A percentile compares a stretch with the other conserved stretches of the same genome.
Evolutionary conservation across 2,113 vertebrate genomes (phyloP).

Genomic region (Dromiciops gliroides): DNA sequence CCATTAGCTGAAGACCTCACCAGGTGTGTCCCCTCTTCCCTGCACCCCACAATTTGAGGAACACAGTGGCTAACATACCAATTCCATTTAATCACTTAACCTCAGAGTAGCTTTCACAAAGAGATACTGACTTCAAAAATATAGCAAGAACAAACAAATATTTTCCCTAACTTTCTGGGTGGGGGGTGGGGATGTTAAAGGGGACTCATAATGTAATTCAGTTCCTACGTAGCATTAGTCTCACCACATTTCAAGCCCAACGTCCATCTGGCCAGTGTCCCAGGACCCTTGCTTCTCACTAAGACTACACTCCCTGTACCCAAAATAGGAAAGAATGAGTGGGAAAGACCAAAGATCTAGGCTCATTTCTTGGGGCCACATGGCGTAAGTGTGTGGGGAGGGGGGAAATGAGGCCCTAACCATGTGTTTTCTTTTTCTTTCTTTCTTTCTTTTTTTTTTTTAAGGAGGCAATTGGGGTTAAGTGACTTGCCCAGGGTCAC

Average conservation of each 20-base stretch:
- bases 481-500: too few species aligned
- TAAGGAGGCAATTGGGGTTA: too few species aligned
- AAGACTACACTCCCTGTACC: not conserved
- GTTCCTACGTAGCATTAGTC: not conserved
- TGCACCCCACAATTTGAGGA: too few species aligned
- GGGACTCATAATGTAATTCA: not conserved
- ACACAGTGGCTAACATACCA: too few species aligned
- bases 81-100: too few species aligned
- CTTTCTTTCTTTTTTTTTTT: too few species aligned
- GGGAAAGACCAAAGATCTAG: not conserved
- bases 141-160: not conserved
- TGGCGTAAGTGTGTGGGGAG: not conserved
- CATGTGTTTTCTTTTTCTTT: not conserved
- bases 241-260: not conserved
- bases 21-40: too few species aligned
- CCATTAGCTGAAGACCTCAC: too few species aligned
- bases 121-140: too few species aligned
- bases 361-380: not conserved
- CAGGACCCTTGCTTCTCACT: not conserved
- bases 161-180: not conserved
- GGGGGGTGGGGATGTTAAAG: not conserved
- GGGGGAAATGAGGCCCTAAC: not conserved
- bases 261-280: not conserved
- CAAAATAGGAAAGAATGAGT: not conserved
- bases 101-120: too few species aligned